phyloP scores from a whole-genome alignment of 2,113 vertebrate species.

The Dolichallabes microphthalmus region DNA sequence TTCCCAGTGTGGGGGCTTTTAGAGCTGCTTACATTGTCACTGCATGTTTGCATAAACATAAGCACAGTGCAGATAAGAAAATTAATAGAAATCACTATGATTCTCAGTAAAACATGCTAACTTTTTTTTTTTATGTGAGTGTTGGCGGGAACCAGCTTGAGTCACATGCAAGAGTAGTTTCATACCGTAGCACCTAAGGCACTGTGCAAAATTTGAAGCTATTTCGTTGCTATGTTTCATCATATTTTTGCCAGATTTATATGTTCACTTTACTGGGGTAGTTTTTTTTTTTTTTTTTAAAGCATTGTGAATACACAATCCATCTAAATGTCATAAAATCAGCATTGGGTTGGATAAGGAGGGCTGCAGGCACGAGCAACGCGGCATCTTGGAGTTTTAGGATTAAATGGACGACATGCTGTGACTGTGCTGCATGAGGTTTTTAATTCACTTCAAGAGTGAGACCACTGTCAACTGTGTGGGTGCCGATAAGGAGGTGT shows the following conservation, averaged over 20 bases:
- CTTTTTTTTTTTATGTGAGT: background rate
- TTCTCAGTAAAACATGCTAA: background rate
- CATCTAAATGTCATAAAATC: slow-evolving; percentile 28
- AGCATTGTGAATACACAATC: slow-evolving; percentile 15
- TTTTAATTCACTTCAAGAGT: slow-evolving; percentile 63
- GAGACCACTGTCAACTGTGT: slow-evolving; percentile 64
- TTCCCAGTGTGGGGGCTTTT: slow-evolving; percentile 18
- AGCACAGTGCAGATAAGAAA: slow-evolving; percentile 20
- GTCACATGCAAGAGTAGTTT: slow-evolving; percentile 15
- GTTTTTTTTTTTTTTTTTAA: slow-evolving; percentile 16
- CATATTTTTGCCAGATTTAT: slow-evolving; percentile 10
- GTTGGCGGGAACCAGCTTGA: slow-evolving; percentile 8
- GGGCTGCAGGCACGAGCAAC: slow-evolving; percentile 39
- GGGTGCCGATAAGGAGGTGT: slow-evolving; percentile 58
- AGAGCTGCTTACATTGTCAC: slow-evolving; percentile 26
- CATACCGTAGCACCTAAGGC: slow-evolving; percentile 16
- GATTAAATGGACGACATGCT: slow-evolving; percentile 64
- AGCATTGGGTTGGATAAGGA: slow-evolving; percentile 27
- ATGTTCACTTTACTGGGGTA: slow-evolving; percentile 19
- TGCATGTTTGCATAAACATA: slow-evolving; percentile 28
- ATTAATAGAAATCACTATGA: background rate
- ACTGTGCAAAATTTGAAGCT: slow-evolving; percentile 19
- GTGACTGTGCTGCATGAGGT: slow-evolving; percentile 62
- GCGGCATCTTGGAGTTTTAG: slow-evolving; percentile 58
- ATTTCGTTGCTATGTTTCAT: slow-evolving; percentile 24